Conservation (phyloP, 2,888 invertebrate genomes). For the Slavum lentiscoides region DNA sequence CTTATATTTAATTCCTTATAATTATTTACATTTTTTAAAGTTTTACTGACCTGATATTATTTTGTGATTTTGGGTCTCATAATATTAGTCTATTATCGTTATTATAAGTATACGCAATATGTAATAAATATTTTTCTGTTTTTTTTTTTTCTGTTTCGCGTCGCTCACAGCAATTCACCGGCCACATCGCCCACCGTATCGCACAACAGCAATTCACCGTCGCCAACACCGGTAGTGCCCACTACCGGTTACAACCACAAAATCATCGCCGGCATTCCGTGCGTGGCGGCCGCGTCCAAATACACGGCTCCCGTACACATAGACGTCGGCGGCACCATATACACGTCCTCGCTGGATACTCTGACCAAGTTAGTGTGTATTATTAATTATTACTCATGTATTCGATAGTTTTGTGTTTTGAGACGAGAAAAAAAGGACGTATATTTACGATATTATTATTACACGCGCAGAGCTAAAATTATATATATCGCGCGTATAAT, state of each 20-base stretch:
- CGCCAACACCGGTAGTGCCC: conserved; percentile 58
- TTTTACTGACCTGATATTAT: too few relatives aligned
- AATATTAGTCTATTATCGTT: too few relatives aligned
- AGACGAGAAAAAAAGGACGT: too few relatives aligned
- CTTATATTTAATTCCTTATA: too few relatives aligned
- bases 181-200: conserved; percentile 63
- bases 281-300: conserved; percentile 87
- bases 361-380: conserved; percentile 78
- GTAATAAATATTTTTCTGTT: not conserved
- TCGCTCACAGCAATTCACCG: conserved; percentile 63
- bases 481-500: too few relatives aligned
- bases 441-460: too few relatives aligned
- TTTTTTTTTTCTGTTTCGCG: conserved; percentile 50
- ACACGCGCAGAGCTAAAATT: too few relatives aligned
- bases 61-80: too few relatives aligned
- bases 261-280: conserved; percentile 82
- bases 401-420: too few relatives aligned
- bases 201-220: conserved; percentile 59
- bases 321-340: conserved; percentile 95
- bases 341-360: conserved; percentile 93
- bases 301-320: conserved; percentile 97
- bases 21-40: too few relatives aligned
- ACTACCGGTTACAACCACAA: conserved; percentile 69
- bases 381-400: not conserved
- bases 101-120: too few relatives aligned